Base-by-base conservation (phyloP, 2,797 vertebrate genomes). In the Podargus strigoides region DNA sequence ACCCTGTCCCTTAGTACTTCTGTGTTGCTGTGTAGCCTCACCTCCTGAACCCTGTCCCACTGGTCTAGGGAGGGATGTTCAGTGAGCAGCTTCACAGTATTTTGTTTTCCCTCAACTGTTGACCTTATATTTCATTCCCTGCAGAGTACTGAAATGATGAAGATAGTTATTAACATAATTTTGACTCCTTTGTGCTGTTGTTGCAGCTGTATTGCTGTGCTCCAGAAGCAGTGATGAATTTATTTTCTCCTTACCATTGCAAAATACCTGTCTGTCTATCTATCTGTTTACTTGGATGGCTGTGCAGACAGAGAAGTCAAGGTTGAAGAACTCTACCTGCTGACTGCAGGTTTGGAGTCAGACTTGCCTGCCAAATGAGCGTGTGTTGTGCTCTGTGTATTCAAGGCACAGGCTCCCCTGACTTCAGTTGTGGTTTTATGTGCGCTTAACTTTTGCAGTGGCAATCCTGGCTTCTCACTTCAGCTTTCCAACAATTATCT, bases 291-390 rank as follows among this genome's bases (percentile, higher is more conserved):
- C 18, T 66, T 52, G 15, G 6, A 20, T 77, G 19, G 18, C 26
- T 73, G 32, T 82, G n/a, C 63, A 87, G 50, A 27, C 79, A 55
- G 41, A 23, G 41, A 46, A 52, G 70, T 75, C 34, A 69, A 7
- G 66, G 56, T 36, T 87, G 79, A 28, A 82, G 63, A 79, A 22
- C 37, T 91, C n/a, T n/a, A 4, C 28, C 5, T 68, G 2, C 70
- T 4, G 8, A 9, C 41, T 68, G n/a, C 26, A 36, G 49, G 4
- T 87, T 50, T 82, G 63, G 21, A 19, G 22, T 89, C 86, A 80
- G 67, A 24, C 28, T 46, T 80, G 17, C 10, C 44, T 0, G 0
- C 27, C 2, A 1, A 42, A 42, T 10, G 28, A 20, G 14, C 1
- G 0, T 46, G 19, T 80, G 14, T 46, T 78, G 32, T 27, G 26